These are phyloP conservation scores for Takifugu rubripes DNA, from an alignment of 2,797 vertebrate species.

Conservation along the genomic window DNA sequence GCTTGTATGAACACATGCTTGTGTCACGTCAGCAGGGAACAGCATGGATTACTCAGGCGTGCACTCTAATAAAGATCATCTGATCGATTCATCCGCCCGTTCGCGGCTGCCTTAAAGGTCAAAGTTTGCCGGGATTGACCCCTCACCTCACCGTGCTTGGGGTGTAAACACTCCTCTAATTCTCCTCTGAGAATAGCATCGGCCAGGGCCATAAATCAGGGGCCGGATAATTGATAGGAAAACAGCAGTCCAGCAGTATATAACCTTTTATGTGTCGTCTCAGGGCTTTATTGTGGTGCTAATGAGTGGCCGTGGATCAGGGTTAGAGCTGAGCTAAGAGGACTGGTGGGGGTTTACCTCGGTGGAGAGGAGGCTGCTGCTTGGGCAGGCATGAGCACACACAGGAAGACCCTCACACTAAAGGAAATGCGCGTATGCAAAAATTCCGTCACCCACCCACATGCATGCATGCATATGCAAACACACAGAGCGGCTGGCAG, in stretches of 20 bases:
- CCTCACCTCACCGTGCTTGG: slow-evolving; percentile 48
- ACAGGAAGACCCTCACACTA: slow-evolving; percentile 37
- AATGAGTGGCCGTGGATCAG: slow-evolving; percentile 96
- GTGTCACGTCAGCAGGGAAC: slow-evolving; percentile 4
- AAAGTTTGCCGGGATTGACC: slow-evolving; percentile 65
- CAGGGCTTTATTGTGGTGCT: slow-evolving; percentile 99
- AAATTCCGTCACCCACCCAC: slow-evolving; percentile 16
- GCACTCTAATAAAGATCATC: slow-evolving; percentile 27
- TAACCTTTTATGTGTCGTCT: slow-evolving; percentile 99
- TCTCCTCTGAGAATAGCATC: slow-evolving; percentile 87
- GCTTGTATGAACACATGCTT: not conserved
- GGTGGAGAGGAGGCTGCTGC: slow-evolving; percentile 40
- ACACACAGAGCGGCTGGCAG: slow-evolving; percentile 69
- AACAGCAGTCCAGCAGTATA: slow-evolving; percentile 99
- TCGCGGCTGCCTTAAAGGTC: slow-evolving; percentile 53
- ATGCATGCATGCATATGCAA: slow-evolving; percentile 15
- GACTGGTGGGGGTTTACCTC: slow-evolving; percentile 25
- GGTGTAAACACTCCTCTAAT: slow-evolving; percentile 64
- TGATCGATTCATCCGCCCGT: slow-evolving; percentile 36
- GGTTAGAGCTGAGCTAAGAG: slow-evolving; percentile 49
- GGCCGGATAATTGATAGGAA: slow-evolving; percentile 99
- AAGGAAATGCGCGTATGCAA: slow-evolving; percentile 60
- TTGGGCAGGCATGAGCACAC: slow-evolving; percentile 24
- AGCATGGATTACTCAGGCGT: slow-evolving; percentile 33
- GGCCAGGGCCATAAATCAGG: slow-evolving; percentile 94